These are phyloP conservation scores for Monodelphis domestica DNA, from an alignment of 2,797 vertebrate genomes.

Conservation along the genomic window DNA sequence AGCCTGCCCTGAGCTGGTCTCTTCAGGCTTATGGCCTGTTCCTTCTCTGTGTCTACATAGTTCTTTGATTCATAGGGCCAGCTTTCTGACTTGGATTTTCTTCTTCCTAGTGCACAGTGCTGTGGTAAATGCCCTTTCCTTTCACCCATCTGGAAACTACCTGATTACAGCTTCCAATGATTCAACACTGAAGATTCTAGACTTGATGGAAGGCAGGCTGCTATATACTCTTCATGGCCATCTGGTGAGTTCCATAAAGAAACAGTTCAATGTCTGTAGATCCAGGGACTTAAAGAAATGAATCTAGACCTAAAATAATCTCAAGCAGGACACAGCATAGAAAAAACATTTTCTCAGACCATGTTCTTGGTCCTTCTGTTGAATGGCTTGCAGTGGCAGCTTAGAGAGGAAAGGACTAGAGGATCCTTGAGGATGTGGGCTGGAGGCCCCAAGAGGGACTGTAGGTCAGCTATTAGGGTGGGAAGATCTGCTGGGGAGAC, in stretches of 20 bases:
- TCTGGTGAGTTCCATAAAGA: conserved; percentile 87
- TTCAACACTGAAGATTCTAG: conserved; percentile 96
- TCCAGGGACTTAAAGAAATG: background rate
- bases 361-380: background rate
- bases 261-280: background rate
- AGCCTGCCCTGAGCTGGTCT: background rate
- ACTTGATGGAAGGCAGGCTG: conserved; percentile 95
- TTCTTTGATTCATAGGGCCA: background rate
- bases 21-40: background rate
- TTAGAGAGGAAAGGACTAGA: background rate
- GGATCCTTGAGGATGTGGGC: background rate
- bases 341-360: background rate
- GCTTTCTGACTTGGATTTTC: conserved; percentile 16
- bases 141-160: conserved; percentile 94
- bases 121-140: conserved; percentile 93
- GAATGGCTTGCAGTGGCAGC: background rate
- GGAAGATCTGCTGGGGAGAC: background rate
- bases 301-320: background rate
- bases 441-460: background rate
- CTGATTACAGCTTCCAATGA: conserved; percentile 95
- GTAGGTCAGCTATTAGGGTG: background rate
- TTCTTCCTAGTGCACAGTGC: conserved; percentile 91
- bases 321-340: background rate
- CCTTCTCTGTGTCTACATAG: background rate
- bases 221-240: conserved; percentile 97